Evolutionary conservation across 2,797 vertebrate genomes (phyloP), one percentile per base, ranked within the genome.

Genomic region (Tragopan temminckii): DNA sequence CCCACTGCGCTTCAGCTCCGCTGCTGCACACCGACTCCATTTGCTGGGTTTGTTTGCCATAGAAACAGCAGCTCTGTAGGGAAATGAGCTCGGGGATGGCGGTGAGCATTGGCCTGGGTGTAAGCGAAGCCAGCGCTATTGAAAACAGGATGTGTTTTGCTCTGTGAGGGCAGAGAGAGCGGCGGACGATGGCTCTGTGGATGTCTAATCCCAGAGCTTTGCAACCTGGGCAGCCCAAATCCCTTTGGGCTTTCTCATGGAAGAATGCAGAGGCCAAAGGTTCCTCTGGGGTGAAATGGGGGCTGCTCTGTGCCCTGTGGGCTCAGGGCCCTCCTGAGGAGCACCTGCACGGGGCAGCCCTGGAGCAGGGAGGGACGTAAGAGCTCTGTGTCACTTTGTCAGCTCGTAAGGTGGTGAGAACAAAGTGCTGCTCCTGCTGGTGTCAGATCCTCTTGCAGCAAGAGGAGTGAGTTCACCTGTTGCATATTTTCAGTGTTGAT

Each of bases 361-460:
- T 66, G 81, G 61, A 40, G 48, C 40, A 68, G 33, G 58, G 69
- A 69, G 31, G 69, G 53, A 5, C 2, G 5, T 4, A 6, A 43
- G 48, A 82, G 53, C 57, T 21, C 33, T 46, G 53, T 0, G 31
- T 79, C 68, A 66, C 92, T 82, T 77, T 74, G 12, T 61, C 0
- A 0, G 68, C 80, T 15, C 61, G 74, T 40, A 59, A 53, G 81
- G 80, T 84, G 83, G 69, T 33, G 48, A 68, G n/a, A 72, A 61
- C 67, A 64, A 77, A 48, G 1, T n/a, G 55, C 75, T 38, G 46
- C 61, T 38, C 42, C 9, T 50, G 58, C 80, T 66, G 40, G 83
- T 14, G 0, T 16, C 2, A 3, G 4, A 59, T 63, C 38, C 36
- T 38, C 62, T 90, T 3, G 0, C 0, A 0, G 50, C 16, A 12